phyloP scores from a whole-genome alignment of 1,140 invertebrate genomes.

The Agrypnia vestita region DNA sequence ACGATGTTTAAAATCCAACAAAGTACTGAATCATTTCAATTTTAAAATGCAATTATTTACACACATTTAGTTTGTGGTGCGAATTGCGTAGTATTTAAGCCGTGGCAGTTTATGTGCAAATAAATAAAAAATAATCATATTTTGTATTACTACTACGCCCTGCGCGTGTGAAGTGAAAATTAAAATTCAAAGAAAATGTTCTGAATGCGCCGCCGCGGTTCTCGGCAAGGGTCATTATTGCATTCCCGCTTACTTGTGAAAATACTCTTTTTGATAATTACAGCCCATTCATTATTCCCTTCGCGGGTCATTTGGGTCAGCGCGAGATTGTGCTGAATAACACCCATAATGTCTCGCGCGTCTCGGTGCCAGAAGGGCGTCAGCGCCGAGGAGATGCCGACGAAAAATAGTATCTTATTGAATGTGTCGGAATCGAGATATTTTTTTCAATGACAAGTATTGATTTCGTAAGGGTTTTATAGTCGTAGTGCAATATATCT shows the following conservation, averaged over 20 bases:
- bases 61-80: too few relatives aligned
- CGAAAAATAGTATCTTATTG: not conserved
- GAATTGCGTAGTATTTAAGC: too few relatives aligned
- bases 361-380: not conserved
- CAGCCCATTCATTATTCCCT: conserved; percentile 44
- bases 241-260: conserved; percentile 28
- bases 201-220: conserved; percentile 21
- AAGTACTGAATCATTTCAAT: too few relatives aligned
- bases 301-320: conserved; percentile 42
- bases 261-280: conserved; percentile 49
- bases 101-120: too few relatives aligned
- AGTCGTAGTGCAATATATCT: too few relatives aligned
- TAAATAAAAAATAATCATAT: too few relatives aligned
- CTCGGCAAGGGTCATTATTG: conserved; percentile 45
- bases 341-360: conserved; percentile 19
- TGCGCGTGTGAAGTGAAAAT: conserved; percentile 32
- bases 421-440: not conserved
- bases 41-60: too few relatives aligned
- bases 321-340: conserved; percentile 31
- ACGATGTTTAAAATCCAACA: too few relatives aligned
- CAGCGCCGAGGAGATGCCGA: not conserved
- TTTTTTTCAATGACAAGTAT: too few relatives aligned
- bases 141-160: not conserved
- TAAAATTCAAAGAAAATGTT: conserved; percentile 29
- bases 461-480: too few relatives aligned